phyloP scores from a whole-genome alignment of 2,113 vertebrate species.

The Pantherophis guttatus region DNA sequence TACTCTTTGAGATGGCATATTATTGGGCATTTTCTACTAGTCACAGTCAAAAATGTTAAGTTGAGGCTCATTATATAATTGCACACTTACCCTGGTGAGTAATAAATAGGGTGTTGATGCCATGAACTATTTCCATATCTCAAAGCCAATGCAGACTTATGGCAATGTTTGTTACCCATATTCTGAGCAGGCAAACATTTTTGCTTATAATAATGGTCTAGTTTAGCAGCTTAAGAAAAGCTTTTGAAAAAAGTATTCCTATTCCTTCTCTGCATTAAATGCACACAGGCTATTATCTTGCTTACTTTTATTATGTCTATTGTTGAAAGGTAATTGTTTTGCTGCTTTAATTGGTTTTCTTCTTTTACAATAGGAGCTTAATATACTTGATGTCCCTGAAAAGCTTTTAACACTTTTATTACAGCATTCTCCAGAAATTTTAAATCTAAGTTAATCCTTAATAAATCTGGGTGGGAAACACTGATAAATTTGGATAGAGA shows the following conservation, averaged over 20 bases:
- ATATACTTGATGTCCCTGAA: neutral
- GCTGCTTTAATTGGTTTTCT: constrained; percentile 8
- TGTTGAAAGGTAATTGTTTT: constrained; percentile 3
- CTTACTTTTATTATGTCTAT: constrained; percentile 3
- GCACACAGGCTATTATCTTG: neutral
- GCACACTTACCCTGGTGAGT: neutral
- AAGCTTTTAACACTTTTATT: constrained; percentile 18
- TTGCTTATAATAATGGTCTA: neutral
- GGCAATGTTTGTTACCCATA: neutral
- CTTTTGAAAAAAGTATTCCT: neutral
- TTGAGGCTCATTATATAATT: neutral
- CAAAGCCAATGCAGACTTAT: neutral
- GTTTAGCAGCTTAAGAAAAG: neutral
- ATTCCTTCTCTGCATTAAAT: neutral
- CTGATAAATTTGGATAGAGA: constrained; percentile 11
- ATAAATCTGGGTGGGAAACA: constrained; percentile 13
- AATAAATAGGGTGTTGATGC: neutral
- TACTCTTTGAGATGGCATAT: neutral
- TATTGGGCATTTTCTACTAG: neutral
- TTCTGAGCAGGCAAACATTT: neutral
- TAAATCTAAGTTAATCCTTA: neutral
- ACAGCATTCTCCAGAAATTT: constrained; percentile 2
- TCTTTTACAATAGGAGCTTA: neutral
- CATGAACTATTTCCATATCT: neutral
- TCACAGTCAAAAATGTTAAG: neutral